Conservation (phyloP, 2,888 invertebrate species). For the Rhaphigaster nebulosa region DNA sequence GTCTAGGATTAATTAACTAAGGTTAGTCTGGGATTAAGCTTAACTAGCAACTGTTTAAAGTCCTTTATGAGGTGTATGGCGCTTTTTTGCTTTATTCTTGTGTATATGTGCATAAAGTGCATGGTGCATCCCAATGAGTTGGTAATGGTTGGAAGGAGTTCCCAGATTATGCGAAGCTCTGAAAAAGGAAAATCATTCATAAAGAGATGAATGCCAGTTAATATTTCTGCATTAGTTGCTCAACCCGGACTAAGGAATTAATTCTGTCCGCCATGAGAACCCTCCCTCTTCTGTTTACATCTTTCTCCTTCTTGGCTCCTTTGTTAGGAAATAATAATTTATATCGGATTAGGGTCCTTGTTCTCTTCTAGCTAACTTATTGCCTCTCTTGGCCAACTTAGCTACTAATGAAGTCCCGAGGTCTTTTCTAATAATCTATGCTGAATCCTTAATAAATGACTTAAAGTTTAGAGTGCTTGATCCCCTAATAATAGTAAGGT, state of each 20-base stretch:
- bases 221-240: conserved; percentile 22
- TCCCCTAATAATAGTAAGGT: background rate
- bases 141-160: too few species aligned
- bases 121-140: too few species aligned
- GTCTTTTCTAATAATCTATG: conserved; percentile 13
- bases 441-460: background rate
- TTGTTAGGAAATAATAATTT: conserved; percentile 22
- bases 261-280: background rate
- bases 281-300: background rate
- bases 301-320: background rate
- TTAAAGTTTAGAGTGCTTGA: background rate
- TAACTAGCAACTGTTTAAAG: too few species aligned
- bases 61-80: too few species aligned
- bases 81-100: too few species aligned
- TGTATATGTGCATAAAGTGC: too few species aligned
- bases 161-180: background rate
- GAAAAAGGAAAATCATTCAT: background rate
- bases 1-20: too few species aligned
- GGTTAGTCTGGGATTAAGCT: too few species aligned
- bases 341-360: background rate
- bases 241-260: background rate
- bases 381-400: background rate
- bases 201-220: background rate
- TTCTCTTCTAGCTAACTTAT: background rate
- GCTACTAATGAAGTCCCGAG: background rate